These are phyloP conservation scores for Harpagifer antarcticus DNA, from an alignment of 2,797 vertebrate genomes.

Conservation along the genomic window DNA sequence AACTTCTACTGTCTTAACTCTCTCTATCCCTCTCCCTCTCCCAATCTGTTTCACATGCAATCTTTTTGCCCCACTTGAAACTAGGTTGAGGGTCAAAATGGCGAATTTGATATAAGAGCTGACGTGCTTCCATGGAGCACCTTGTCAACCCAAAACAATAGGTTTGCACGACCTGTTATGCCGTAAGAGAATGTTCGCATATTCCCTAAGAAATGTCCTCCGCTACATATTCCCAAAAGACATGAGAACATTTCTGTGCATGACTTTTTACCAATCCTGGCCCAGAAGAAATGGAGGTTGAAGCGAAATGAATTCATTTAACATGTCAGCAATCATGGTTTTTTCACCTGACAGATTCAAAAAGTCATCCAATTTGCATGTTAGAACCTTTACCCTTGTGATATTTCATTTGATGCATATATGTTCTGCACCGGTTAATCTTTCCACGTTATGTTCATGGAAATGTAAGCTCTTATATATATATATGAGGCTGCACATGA, in stretches of 20 bases:
- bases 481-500: slow-evolving; percentile 61
- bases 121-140: slow-evolving; percentile 80
- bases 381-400: slow-evolving; percentile 47
- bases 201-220: slow-evolving; percentile 82
- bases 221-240: slow-evolving; percentile 82
- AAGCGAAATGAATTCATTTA: slow-evolving; percentile 75
- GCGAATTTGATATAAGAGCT: slow-evolving; percentile 86
- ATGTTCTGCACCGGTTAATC: slow-evolving; percentile 10
- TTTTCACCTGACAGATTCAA: slow-evolving; percentile 56
- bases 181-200: slow-evolving; percentile 79
- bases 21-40: slow-evolving; percentile 50
- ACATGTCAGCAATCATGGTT: slow-evolving; percentile 65
- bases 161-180: slow-evolving; percentile 80
- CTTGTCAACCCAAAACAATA: slow-evolving; percentile 88
- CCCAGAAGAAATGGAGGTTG: slow-evolving; percentile 72
- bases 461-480: slow-evolving; percentile 60
- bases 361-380: slow-evolving; percentile 65
- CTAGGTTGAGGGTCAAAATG: slow-evolving; percentile 85
- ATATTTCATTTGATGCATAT: slow-evolving; percentile 48
- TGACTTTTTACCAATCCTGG: slow-evolving; percentile 65
- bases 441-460: slow-evolving; percentile 55
- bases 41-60: slow-evolving; percentile 60
- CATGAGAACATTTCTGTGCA: slow-evolving; percentile 82
- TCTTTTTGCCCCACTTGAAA: slow-evolving; percentile 72
- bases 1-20: slow-evolving; percentile 76